A percentile compares a stretch with the other conserved stretches of the same genome.
Evolutionary conservation across 2,113 vertebrate species (phyloP).

Genomic region (Pelmatolapia mariae): DNA sequence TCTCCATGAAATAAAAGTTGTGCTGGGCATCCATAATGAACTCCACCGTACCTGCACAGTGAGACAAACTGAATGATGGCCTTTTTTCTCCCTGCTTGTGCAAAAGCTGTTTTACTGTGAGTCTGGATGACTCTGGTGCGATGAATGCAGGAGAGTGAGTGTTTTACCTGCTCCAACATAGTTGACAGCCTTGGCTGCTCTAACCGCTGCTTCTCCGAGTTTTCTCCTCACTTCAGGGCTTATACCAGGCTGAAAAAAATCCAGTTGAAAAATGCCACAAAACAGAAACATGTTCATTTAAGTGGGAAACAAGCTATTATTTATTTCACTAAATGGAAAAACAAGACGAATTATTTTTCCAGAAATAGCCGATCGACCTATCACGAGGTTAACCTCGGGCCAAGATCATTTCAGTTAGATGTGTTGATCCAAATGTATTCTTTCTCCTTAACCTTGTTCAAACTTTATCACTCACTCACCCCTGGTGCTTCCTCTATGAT

Average conservation of each 20-base stretch:
- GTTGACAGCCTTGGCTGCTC: conserved; percentile 91
- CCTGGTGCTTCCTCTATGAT: conserved; percentile 97
- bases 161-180: conserved; percentile 92
- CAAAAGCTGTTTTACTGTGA: background rate
- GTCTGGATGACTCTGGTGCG: background rate
- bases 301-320: background rate
- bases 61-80: background rate
- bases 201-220: conserved; percentile 93
- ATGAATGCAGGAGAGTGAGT: background rate
- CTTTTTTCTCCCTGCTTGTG: background rate
- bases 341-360: background rate
- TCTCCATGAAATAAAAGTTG: conserved; percentile 99
- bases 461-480: conserved; percentile 66
- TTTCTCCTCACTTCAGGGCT: conserved; percentile 82
- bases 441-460: background rate
- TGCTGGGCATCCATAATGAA: conserved; percentile 97
- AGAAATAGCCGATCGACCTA: fast-evolving
- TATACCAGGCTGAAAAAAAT: conserved; percentile 82
- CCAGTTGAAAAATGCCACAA: background rate
- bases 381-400: background rate
- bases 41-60: conserved; percentile 88
- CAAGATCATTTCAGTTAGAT: background rate
- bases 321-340: background rate
- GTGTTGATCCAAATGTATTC: background rate
- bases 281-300: background rate